Percentiles rank a stretch among this genome's conserved stretches.
These are phyloP conservation scores for Oscheius onirici DNA, from an alignment of 2,888 invertebrate genomes.

Conservation along the genomic window DNA sequence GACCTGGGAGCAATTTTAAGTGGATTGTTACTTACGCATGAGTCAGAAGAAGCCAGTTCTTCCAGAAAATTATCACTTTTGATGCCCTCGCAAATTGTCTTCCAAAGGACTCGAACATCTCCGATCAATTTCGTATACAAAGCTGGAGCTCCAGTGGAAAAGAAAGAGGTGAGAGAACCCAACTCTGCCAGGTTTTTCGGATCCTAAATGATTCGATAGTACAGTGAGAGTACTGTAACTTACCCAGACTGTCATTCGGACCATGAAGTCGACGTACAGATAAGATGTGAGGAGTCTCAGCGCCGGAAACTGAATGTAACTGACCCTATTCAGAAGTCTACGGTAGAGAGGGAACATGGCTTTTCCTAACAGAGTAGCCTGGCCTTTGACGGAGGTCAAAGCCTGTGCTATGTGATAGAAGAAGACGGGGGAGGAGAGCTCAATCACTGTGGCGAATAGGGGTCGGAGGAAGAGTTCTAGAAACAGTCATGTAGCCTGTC, in stretches of 20 bases:
- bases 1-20: too few species aligned
- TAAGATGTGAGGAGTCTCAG: background rate
- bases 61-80: background rate
- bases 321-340: background rate
- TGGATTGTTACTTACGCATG: too few species aligned
- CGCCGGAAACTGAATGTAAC: slow-evolving; percentile 4
- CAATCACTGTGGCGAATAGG: slow-evolving; percentile 33
- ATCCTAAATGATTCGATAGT: background rate
- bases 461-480: slow-evolving; percentile 29
- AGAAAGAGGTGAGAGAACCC: background rate
- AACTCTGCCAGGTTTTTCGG: background rate
- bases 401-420: slow-evolving; percentile 38
- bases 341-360: background rate
- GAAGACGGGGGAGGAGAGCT: slow-evolving; percentile 40
- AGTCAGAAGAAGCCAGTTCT: background rate
- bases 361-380: too few species aligned
- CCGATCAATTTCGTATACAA: background rate
- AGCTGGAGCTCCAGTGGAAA: background rate
- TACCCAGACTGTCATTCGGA: background rate
- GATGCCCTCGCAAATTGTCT: background rate
- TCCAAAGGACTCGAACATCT: background rate
- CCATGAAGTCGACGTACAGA: background rate
- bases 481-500: background rate
- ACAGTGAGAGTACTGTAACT: background rate
- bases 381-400: slow-evolving; percentile 6